Evolutionary conservation across 2,797 vertebrate genomes (phyloP).

Genomic region (Coregonus ussuriensis): DNA sequence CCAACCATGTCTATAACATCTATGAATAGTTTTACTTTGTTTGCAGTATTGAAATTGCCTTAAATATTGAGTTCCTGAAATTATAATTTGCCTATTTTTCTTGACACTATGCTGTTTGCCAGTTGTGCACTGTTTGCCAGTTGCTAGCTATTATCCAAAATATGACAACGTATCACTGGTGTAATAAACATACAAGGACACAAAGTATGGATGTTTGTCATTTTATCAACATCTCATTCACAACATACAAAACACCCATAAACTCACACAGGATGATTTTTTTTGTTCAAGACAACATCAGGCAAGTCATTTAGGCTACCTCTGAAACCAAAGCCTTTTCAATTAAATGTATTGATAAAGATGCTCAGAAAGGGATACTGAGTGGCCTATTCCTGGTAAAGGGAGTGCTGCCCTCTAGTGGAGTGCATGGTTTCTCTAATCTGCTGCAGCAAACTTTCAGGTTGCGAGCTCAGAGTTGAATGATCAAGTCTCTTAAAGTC

Average conservation of each 20-base stretch:
- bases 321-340: not conserved
- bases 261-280: not conserved
- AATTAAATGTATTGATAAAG: constrained; percentile 4
- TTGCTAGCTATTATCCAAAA: not conserved
- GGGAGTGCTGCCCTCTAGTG: constrained; percentile 72
- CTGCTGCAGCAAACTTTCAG: constrained; percentile 77
- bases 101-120: not conserved
- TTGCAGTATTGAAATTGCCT: constrained; percentile 15
- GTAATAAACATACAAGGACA: not conserved
- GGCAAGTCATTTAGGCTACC: not conserved
- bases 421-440: constrained; percentile 77
- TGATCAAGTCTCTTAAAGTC: constrained; percentile 86
- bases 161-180: not conserved
- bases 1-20: not conserved
- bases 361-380: not conserved
- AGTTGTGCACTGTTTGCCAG: not conserved
- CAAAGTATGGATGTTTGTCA: not conserved
- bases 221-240: not conserved
- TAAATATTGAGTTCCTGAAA: not conserved
- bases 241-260: constrained; percentile 37
- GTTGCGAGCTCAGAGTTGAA: constrained; percentile 65
- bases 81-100: not conserved
- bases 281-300: constrained; percentile 54
- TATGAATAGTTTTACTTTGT: constrained; percentile 16
- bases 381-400: constrained; percentile 59